These are phyloP conservation scores for Leuctra nigra DNA, from an alignment of 2,888 invertebrate genomes.

Conservation along the genomic window DNA sequence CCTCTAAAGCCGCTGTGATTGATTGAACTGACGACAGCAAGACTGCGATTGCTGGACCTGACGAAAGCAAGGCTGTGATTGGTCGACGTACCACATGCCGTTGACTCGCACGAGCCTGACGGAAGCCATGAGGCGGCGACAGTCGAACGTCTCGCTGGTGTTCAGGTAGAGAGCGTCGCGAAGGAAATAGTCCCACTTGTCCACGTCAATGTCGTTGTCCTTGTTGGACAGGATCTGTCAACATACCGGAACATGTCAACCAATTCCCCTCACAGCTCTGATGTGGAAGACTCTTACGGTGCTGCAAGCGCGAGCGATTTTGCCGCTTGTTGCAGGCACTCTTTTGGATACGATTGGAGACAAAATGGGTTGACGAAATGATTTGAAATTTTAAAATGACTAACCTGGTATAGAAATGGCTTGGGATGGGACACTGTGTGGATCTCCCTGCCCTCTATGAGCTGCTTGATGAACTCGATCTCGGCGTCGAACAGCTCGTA, in stretches of 20 bases:
- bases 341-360: too few species aligned
- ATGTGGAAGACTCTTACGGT: too few species aligned
- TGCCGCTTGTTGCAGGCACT: background rate
- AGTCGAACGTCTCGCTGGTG: constrained; percentile 43
- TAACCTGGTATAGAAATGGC: constrained; percentile 47
- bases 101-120: constrained; percentile 36
- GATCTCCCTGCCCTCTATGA: constrained; percentile 38
- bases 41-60: too few species aligned
- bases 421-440: constrained; percentile 33
- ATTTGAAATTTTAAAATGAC: too few species aligned
- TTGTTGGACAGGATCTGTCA: constrained; percentile 52
- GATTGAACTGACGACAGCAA: too few species aligned
- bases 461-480: constrained; percentile 42
- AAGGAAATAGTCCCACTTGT: constrained; percentile 60
- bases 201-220: constrained; percentile 54
- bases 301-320: too few species aligned
- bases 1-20: too few species aligned
- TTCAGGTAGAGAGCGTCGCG: constrained; percentile 49
- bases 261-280: too few species aligned
- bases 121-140: constrained; percentile 40
- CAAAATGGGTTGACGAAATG: too few species aligned
- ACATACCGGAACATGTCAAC: constrained; percentile 23
- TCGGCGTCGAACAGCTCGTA: constrained; percentile 33
- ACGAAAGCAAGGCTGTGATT: too few species aligned
- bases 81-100: too few species aligned